Evolutionary conservation across 2,113 vertebrate species (phyloP).

Genomic region (Naja naja): DNA sequence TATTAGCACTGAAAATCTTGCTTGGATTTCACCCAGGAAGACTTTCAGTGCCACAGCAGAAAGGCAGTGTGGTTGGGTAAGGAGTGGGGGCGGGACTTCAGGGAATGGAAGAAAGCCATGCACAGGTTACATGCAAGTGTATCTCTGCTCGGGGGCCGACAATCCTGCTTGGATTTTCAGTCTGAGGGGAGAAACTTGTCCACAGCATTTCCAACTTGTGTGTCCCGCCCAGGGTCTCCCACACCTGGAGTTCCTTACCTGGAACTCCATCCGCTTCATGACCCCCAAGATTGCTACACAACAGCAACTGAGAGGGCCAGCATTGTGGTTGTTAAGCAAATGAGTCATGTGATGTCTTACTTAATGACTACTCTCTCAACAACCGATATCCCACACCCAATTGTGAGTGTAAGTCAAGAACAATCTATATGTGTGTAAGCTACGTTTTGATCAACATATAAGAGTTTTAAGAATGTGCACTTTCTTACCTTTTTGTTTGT

Average conservation of each 20-base stretch:
- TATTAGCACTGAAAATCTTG: too few relatives aligned
- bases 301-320: neutral
- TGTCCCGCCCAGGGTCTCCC: neutral
- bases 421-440: neutral
- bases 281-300: neutral
- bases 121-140: too few relatives aligned
- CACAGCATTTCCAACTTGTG: neutral
- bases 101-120: too few relatives aligned
- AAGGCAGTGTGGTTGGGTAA: too few relatives aligned
- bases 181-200: neutral
- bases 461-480: neutral
- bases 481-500: neutral
- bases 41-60: too few relatives aligned
- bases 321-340: neutral
- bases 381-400: neutral
- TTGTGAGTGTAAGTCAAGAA: neutral
- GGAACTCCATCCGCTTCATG: neutral
- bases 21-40: too few relatives aligned
- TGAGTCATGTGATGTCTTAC: neutral
- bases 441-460: neutral
- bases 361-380: neutral
- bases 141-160: too few relatives aligned
- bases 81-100: too few relatives aligned
- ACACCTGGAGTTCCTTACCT: neutral
- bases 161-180: neutral